Percentiles rank a stretch among this genome's conserved stretches.
Evolutionary conservation across 1,140 invertebrate genomes (phyloP).

Genomic region (Ephestia elutella): DNA sequence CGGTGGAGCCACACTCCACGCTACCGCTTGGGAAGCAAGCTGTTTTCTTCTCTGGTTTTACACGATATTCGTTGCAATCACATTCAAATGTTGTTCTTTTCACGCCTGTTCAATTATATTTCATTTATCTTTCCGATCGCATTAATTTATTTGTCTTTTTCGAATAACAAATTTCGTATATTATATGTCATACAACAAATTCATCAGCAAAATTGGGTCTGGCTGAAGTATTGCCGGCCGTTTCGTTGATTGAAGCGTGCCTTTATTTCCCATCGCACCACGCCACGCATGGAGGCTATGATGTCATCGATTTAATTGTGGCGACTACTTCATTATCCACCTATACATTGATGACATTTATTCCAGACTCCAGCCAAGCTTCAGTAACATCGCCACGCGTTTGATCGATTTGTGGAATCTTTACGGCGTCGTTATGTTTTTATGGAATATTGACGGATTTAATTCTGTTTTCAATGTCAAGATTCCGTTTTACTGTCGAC

Average conservation of each 20-base stretch:
- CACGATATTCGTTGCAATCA: background rate
- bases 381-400: conserved; percentile 12
- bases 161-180: too few species aligned
- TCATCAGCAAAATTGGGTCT: background rate
- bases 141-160: too few species aligned
- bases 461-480: conserved; percentile 34
- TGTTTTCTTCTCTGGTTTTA: background rate
- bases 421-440: conserved; percentile 37
- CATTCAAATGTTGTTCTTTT: too few species aligned
- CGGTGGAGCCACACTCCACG: background rate
- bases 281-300: conserved; percentile 43
- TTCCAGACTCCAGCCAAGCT: conserved; percentile 26
- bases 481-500: conserved; percentile 21
- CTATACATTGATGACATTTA: conserved; percentile 38
- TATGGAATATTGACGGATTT: conserved; percentile 29
- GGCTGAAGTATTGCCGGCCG: conserved; percentile 22
- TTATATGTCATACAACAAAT: too few species aligned
- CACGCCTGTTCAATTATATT: too few species aligned
- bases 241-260: conserved; percentile 54
- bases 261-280: conserved; percentile 51
- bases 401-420: conserved; percentile 33
- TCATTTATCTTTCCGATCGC: too few species aligned
- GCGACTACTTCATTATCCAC: conserved; percentile 53
- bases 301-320: conserved; percentile 68
- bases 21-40: too few species aligned